Evolutionary conservation across 1,140 invertebrate genomes (phyloP), one percentile per base, ranked within the genome.

Genomic region (Armadillidium nasatum): DNA sequence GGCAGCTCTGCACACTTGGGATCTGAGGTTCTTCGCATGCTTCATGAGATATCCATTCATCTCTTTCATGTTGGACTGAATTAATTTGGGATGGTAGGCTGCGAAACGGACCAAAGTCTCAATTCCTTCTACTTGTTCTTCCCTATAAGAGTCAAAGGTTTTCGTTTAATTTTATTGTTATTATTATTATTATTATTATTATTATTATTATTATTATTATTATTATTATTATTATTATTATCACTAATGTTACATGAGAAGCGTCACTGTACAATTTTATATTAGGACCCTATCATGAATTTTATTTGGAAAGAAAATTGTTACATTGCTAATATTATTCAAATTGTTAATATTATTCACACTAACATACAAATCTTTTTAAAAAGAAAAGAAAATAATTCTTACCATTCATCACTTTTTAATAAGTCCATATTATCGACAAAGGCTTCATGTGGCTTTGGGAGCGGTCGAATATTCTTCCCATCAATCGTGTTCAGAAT

Each of bases 1-100:
- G 7, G 94, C 93, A 13, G 91, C 88, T 78, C 95, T 87, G 0
- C 94, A 90, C 0, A 98, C 95, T 84, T 96, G 93, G 0, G 95
- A 97, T 7, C 96, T 87, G 23, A 97, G 86, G 85, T 95, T 97
- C 79, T 86, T 86, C 21, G 95, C 90, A 80, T 97, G 93, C 71
- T 88, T 88, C 0, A 92, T 88, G 0, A 95, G 83, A 44, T 89
- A 86, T 44, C 94, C 86, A 45, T 90, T 89, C 23, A 93, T 87
- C 73, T 87, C 88, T 85, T 88, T 89, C 78, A 88, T 86, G 81
- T 88, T 88, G 19, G 83, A 82, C 72, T 85, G 85, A 1, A 92
- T 76, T 10, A 88, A 82, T 66, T 93, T 90, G 0, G 89, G 87
- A 82, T 94, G 89, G 82, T 92, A 89, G 75, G 88, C 87, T 0